phyloP scores from a whole-genome alignment of 1,140 invertebrate genomes.

The Centruroides sculpturatus region DNA sequence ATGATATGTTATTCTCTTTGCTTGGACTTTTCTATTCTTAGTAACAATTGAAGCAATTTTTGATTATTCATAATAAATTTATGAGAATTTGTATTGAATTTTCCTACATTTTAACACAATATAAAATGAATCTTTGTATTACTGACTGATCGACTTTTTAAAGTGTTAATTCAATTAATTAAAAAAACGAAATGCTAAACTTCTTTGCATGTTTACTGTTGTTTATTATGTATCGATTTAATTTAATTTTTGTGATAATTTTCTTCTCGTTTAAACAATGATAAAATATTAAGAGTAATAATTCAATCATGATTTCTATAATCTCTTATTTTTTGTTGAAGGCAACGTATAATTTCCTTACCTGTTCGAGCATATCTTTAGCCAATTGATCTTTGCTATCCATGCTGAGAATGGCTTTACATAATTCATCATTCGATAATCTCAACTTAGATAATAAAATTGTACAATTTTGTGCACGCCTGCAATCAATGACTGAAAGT shows the following conservation, averaged over 20 bases:
- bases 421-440: constrained; percentile 87
- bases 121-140: no score
- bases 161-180: no score
- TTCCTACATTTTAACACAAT: no score
- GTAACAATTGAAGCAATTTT: no score
- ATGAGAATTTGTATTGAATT: no score
- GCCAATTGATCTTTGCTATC: constrained; percentile 83
- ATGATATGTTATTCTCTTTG: no score
- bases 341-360: neutral
- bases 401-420: constrained; percentile 78
- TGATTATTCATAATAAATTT: no score
- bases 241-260: neutral
- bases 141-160: no score
- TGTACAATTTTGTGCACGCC: constrained; percentile 91
- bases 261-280: neutral
- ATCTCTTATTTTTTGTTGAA: neutral
- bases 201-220: no score
- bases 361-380: constrained; percentile 88
- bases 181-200: no score
- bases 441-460: constrained; percentile 94
- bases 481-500: constrained; percentile 68
- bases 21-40: no score
- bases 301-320: neutral
- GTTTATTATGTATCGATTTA: no score
- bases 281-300: neutral